Base-by-base conservation (phyloP, 1,140 invertebrate genomes). In the Penaeus chinensis region DNA sequence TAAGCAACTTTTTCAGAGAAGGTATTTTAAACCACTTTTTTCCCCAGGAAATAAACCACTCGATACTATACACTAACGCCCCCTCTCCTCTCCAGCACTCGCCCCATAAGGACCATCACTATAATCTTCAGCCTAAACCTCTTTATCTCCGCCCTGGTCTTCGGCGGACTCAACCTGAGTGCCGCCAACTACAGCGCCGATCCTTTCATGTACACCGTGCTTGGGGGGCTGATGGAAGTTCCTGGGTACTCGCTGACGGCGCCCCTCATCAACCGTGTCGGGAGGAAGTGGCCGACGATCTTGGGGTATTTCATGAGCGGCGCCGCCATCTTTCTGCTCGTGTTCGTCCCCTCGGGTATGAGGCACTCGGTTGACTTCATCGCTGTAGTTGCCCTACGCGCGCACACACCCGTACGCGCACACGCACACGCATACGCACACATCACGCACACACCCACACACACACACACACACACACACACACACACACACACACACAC, bases 221-320 rank as follows among this genome's bases (percentile, higher is more conserved):
- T 90, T 5, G 76, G 83, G 10, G 89, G 89, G 11, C 47, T 88
- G 69, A 83, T 86, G 84, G 89, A 90, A 77, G 78, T 88, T 11
- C 85, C 89, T 3, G 86, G 69, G 19, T 90, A 90, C 66, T 85
- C 85, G 54, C 20, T 90, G 16, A 82, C 86, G 32, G 86, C 66
- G 3, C 85, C 86, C 62, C 76, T 90, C 19, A 82, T 90, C 54
- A 60, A 71, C 74, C 54, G 37, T 32, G 74, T 80, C 66, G 89
- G 89, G 20, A 84, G 89, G 22, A 87, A 69, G 60, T 22, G 19
- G n/a, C 85, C 85, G 5, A 82, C 71, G 10, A 60, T 77, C 11
- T 22, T 81, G 11, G 79, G 85, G 3, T 90, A 32, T 22, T 76
- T 85, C 7, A 54, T 90, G 20, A 76, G 82, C 22, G 89, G 89